These are phyloP conservation scores for Brachyhypopomus gauderio DNA, from an alignment of 2,113 vertebrate species.

Conservation along the genomic window DNA sequence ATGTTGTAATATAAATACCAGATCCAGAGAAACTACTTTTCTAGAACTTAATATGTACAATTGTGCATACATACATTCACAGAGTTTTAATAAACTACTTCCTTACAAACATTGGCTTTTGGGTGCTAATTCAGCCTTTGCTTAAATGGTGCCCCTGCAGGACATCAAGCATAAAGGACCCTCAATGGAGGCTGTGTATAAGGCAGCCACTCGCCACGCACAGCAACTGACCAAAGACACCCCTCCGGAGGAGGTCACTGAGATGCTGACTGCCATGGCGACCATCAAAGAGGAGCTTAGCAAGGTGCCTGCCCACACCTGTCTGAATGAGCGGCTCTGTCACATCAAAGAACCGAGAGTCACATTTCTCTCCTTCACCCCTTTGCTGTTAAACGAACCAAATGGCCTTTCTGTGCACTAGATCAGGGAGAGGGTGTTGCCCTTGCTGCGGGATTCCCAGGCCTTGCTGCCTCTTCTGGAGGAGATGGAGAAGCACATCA, in stretches of 20 bases:
- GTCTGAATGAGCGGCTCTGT: not conserved
- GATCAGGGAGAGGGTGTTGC: conserved; percentile 83
- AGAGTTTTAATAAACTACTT: not conserved
- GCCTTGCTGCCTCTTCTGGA: conserved; percentile 83
- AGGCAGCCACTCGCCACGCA: conserved; percentile 81
- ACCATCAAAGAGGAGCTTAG: conserved; percentile 86
- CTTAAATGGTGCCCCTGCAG: conserved; percentile 64
- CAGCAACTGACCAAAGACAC: conserved; percentile 91
- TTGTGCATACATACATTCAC: not conserved
- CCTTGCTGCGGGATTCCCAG: conserved; percentile 85
- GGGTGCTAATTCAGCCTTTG: not conserved
- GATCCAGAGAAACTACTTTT: not conserved
- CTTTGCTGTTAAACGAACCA: not conserved
- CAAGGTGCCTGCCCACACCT: conserved; percentile 75
- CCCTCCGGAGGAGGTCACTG: conserved; percentile 82
- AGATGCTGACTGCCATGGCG: conserved; percentile 82
- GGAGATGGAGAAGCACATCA: conserved; percentile 92
- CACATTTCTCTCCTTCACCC: not conserved
- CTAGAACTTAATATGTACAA: too few species aligned
- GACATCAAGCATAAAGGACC: conserved; percentile 89
- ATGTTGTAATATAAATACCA: too few species aligned
- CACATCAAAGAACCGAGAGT: not conserved
- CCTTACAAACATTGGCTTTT: not conserved
- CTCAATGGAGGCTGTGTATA: conserved; percentile 89
- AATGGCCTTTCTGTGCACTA: conserved; percentile 55